Percentiles rank a stretch among this genome's conserved stretches.
Evolutionary conservation across 1,140 invertebrate species (phyloP).

Genomic region (Atta texana): DNA sequence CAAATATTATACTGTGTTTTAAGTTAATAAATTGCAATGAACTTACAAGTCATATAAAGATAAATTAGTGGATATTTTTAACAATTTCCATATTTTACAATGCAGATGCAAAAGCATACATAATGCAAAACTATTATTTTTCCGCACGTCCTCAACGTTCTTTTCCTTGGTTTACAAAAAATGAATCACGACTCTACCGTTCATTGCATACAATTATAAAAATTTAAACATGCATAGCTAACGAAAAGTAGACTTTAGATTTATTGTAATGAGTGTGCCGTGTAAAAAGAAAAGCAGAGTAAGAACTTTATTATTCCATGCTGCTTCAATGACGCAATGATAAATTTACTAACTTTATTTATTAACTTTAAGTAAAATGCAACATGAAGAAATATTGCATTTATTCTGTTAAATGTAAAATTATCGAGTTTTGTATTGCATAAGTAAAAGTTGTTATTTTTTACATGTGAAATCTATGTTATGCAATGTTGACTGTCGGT

Average conservation of each 20-base stretch:
- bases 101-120: neutral
- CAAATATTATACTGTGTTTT: neutral
- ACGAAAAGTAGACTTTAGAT: neutral
- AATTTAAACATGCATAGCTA: neutral
- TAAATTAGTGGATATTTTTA: neutral
- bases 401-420: neutral
- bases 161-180: neutral
- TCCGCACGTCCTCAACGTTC: neutral
- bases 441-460: neutral
- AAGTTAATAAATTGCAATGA: conserved; percentile 12
- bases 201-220: neutral
- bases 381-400: neutral
- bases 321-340: neutral
- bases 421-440: neutral
- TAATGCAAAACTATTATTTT: neutral
- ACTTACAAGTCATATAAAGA: neutral
- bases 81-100: neutral
- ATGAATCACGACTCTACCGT: neutral
- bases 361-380: conserved; percentile 26
- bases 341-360: conserved; percentile 2
- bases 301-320: neutral
- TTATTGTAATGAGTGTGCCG: neutral
- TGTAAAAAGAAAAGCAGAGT: neutral
- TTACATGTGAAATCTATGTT: neutral
- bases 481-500: neutral